Percentiles rank a stretch among this genome's conserved stretches.
These are phyloP conservation scores for Enteromius thamalakanensis DNA, from an alignment of 2,797 vertebrate species.

Conservation along the genomic window DNA sequence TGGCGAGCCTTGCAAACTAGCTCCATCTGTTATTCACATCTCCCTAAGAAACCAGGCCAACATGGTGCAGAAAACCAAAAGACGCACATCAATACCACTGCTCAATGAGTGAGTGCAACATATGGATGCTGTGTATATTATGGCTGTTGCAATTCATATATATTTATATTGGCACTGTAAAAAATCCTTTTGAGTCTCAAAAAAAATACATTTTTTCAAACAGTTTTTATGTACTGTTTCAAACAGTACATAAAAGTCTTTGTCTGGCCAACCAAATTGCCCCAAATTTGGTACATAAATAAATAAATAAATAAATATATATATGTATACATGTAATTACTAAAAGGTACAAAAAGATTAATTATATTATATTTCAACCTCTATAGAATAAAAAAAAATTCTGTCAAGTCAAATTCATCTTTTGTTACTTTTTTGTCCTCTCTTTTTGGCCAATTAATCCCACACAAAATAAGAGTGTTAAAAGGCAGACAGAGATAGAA, in stretches of 20 bases:
- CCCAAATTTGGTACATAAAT: too few relatives aligned
- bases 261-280: too few relatives aligned
- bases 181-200: too few relatives aligned
- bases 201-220: too few relatives aligned
- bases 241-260: too few relatives aligned
- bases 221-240: too few relatives aligned
- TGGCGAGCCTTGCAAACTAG: conserved; percentile 91
- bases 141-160: neutral
- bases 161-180: too few relatives aligned
- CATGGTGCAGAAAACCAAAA: conserved; percentile 95
- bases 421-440: neutral
- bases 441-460: neutral
- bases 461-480: neutral
- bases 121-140: conserved; percentile 1
- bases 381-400: too few relatives aligned
- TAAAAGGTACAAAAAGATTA: too few relatives aligned
- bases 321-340: neutral
- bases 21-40: conserved; percentile 87
- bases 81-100: conserved; percentile 85
- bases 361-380: too few relatives aligned
- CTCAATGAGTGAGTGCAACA: conserved; percentile 84
- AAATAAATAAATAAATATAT: too few relatives aligned
- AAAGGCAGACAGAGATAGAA: neutral
- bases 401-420: neutral
- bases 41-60: conserved; percentile 93